A percentile compares a stretch with the other conserved stretches of the same genome.
These are phyloP conservation scores for Chelonia mydas DNA, from an alignment of 2,797 vertebrate genomes.

Conservation along the genomic window DNA sequence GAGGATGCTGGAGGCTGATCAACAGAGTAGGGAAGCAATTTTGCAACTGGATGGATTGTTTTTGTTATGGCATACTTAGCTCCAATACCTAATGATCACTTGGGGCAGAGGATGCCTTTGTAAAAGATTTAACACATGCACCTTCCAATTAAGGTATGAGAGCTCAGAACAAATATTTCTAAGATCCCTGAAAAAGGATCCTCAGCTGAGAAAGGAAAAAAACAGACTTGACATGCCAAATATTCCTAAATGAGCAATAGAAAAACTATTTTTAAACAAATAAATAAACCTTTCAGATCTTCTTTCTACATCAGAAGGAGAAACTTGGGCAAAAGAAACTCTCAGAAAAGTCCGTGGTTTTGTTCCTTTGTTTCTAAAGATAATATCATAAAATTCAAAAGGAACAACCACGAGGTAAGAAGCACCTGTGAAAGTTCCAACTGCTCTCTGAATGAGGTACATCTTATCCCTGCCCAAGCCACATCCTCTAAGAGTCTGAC, in stretches of 20 bases:
- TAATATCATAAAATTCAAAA: constrained; percentile 17
- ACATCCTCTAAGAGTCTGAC: not conserved
- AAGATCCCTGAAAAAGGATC: constrained; percentile 33
- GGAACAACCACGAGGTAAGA: constrained; percentile 5
- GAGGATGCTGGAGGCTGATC: not conserved
- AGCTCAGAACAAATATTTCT: constrained; percentile 58
- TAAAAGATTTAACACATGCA: constrained; percentile 32
- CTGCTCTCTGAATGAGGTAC: not conserved
- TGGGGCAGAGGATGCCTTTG: constrained; percentile 38
- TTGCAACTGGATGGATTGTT: constrained; percentile 4
- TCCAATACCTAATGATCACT: constrained; percentile 47
- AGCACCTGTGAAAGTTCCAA: not conserved
- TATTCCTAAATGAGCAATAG: not conserved
- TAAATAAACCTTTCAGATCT: constrained; percentile 54
- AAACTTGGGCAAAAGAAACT: constrained; percentile 45
- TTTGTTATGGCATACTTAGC: constrained; percentile 33
- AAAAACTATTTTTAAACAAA: constrained; percentile 56
- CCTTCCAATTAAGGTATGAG: constrained; percentile 10
- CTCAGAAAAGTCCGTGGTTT: constrained; percentile 50
- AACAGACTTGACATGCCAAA: constrained; percentile 40
- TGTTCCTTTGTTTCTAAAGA: constrained; percentile 42
- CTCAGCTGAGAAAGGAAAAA: constrained; percentile 57
- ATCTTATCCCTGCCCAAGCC: not conserved
- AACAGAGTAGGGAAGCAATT: not conserved
- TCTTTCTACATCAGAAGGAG: not conserved